Evolutionary conservation across 2,797 vertebrate species (phyloP), one percentile per base, ranked within the genome.

Genomic region (Enteromius trimaculatus): DNA sequence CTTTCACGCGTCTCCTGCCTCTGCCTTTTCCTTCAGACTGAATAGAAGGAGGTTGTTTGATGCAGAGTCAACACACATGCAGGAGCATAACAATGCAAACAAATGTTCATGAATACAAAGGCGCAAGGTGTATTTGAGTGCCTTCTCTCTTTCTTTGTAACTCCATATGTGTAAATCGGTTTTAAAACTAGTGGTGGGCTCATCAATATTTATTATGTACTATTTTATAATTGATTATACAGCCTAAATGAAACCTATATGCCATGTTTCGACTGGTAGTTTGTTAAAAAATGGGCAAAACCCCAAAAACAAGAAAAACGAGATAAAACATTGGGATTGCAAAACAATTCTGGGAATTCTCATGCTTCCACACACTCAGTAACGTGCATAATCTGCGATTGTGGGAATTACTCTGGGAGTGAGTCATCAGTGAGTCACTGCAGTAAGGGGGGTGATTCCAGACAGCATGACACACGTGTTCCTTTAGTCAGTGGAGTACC

Each of bases 1-100:
- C 91, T 90, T 87, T 89, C 88, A 88, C 90, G 90, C 60, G 77
- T 51, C 77, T 84, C 83, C 85, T 87, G 69, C 75, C 88, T 86
- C 75, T 51, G 53, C 37, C 66, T 83, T 82, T 84, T 79, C 71
- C 39, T 51, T 70, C 51, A 86, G 66, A 88, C 87, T 89, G 92
- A 90, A 90, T 62, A 86, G 68, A 86, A 82, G 64, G 49, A 14
- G 39, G 55, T n/a, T 39, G 85, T 87, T 88, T 91, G 88, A 91
- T 89, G 82, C 76, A 64, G 62, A 78, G 76, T 81, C 83, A 72
- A 84, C n/a, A 81, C 84, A 31, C 84, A 81, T 74, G 85, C 72
- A 79, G 60, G 68, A 80, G 78, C 74, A 80, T 88, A 75, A 80
- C 91, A 72, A 81, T 65, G 69, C 77, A 80, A 19, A 21, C 8